Conservation (phyloP, 23 tunicate genomes). For the Ascidia mentula region DNA sequence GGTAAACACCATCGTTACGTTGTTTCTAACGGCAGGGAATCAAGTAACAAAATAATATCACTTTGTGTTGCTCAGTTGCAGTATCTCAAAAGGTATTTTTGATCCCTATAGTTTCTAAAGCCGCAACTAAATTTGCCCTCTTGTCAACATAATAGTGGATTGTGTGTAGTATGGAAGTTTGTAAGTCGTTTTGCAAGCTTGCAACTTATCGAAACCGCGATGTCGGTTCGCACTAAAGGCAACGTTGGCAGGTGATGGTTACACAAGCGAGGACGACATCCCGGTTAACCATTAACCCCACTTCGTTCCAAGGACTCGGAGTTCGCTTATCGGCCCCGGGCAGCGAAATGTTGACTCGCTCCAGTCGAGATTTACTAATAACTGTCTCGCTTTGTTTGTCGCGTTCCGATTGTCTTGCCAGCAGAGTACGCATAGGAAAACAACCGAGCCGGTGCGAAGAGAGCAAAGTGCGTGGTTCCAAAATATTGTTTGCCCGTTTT, state of each 20-base stretch:
- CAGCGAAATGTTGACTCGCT: not conserved
- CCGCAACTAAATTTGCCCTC: too few relatives aligned
- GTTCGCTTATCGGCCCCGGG: not conserved
- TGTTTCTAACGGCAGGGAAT: too few relatives aligned
- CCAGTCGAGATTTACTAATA: conserved; percentile 4
- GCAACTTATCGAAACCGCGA: too few relatives aligned
- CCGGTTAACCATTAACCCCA: not conserved
- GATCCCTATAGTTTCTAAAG: too few relatives aligned
- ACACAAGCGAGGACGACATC: not conserved
- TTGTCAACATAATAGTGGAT: too few relatives aligned
- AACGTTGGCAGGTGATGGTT: not conserved
- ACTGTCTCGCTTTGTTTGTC: conserved; percentile 10
- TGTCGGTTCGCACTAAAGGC: too few relatives aligned
- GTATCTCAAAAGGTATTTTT: too few relatives aligned
- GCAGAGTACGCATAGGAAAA: not conserved
- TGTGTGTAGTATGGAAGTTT: too few relatives aligned
- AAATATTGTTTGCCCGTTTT: not conserved
- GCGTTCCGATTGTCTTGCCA: not conserved
- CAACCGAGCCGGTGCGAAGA: not conserved
- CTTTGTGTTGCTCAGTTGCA: too few relatives aligned
- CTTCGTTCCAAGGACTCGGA: not conserved
- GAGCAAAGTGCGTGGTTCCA: conserved; percentile 1
- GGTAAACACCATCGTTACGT: too few relatives aligned
- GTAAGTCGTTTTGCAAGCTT: too few relatives aligned
- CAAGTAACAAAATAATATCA: too few relatives aligned